Percentiles rank a stretch among this genome's conserved stretches.
Evolutionary conservation across 2,113 vertebrate genomes (phyloP).

Genomic region (Lampris megalopsis): DNA sequence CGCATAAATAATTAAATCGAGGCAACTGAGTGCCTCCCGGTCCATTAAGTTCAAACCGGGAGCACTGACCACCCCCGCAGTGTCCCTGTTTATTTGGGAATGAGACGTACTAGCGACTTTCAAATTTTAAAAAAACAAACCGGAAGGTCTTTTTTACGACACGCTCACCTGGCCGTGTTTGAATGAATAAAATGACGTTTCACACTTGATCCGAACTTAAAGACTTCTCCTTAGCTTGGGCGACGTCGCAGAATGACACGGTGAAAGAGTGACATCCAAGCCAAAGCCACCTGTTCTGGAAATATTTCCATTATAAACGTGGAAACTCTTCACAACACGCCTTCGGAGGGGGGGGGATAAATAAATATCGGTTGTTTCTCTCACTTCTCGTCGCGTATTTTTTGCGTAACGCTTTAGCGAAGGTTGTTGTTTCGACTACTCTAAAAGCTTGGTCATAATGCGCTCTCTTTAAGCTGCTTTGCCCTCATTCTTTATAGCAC

Average conservation of each 20-base stretch:
- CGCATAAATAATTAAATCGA: too few species aligned
- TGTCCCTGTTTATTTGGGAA: too few species aligned
- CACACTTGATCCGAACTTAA: slow-evolving; percentile 50
- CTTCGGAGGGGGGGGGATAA: not conserved
- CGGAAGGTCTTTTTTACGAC: too few species aligned
- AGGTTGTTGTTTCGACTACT: slow-evolving; percentile 38
- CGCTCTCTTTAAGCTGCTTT: slow-evolving; percentile 80
- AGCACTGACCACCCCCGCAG: too few species aligned
- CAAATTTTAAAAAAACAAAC: too few species aligned
- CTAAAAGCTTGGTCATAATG: slow-evolving; percentile 61
- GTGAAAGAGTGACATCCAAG: not conserved
- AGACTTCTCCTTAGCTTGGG: slow-evolving; percentile 14
- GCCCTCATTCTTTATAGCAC: slow-evolving; percentile 74
- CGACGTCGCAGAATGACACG: not conserved
- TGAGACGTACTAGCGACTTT: too few species aligned
- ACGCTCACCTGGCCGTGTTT: too few species aligned
- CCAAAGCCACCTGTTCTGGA: not conserved
- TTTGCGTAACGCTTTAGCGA: not conserved
- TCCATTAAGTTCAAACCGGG: too few species aligned
- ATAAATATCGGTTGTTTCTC: not conserved
- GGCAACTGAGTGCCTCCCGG: too few species aligned
- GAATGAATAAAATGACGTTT: not conserved
- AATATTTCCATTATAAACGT: not conserved
- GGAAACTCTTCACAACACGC: not conserved
- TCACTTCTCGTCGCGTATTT: slow-evolving; percentile 13